These are phyloP conservation scores for Myotis davidii DNA, from an alignment of 2,113 vertebrate genomes.

Conservation along the genomic window DNA sequence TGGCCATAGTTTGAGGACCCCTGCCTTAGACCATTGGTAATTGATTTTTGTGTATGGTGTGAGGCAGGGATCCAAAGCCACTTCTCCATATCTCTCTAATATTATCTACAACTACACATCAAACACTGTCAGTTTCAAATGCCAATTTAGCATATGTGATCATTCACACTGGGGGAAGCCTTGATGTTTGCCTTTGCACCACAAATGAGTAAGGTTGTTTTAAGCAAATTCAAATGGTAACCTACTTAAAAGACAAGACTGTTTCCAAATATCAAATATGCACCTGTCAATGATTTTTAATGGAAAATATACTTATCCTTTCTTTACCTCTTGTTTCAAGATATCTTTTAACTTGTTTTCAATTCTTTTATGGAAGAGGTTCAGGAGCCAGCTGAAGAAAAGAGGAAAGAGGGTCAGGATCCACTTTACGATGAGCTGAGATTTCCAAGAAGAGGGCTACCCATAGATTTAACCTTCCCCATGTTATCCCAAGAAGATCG, in stretches of 20 bases:
- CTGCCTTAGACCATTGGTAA: background rate
- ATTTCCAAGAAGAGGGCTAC: background rate
- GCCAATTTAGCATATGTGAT: background rate
- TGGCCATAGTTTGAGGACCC: no score
- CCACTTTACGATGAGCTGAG: background rate
- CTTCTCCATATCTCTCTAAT: background rate
- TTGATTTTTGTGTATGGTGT: no score
- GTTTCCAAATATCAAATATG: background rate
- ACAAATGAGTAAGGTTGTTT: background rate
- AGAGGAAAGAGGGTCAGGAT: background rate
- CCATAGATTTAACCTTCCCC: background rate
- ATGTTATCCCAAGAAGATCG: background rate
- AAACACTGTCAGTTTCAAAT: background rate
- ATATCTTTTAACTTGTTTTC: background rate
- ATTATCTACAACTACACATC: background rate
- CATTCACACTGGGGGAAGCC: background rate
- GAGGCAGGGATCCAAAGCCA: background rate
- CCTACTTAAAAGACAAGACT: background rate
- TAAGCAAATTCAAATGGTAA: background rate
- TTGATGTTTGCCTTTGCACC: background rate
- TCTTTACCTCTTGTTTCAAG: conserved; percentile 52
- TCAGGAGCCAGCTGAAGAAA: conserved; percentile 52
- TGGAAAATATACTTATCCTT: background rate
- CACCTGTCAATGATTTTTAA: background rate
- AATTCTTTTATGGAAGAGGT: conserved; percentile 43